Evolutionary conservation across 2,797 vertebrate genomes (phyloP), one percentile per base, ranked within the genome.

Genomic region (Typhlichthys eigenmanni): DNA sequence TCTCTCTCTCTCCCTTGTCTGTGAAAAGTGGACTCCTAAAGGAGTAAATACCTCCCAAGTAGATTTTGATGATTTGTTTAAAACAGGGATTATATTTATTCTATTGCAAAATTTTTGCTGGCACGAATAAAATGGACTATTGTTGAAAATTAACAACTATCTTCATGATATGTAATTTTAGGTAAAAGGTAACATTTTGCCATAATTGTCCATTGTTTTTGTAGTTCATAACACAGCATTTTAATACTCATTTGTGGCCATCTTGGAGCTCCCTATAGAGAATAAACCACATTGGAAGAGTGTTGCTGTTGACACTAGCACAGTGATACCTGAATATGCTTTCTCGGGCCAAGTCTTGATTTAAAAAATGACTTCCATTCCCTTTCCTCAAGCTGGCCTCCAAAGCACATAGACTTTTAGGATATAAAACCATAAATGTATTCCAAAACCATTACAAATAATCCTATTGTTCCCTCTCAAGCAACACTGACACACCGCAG

Each of bases 371-470:
- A 57, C 73, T 62, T 70, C 34, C 34, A 69, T 78, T 76, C 56
- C 34, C 72, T 9, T 57, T 32, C 48, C 62, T 62, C 19, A 66
- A 55, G 14, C 72, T 75, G 68, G 64, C 80, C 79, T 77, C 58
- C 64, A 71, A 75, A 72, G 62, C 48, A 64, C 71, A 72, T 48
- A 13, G 32, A 72, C 71, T 81, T 68, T 71, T 66, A 82, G 69
- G 68, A 68, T 85, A 78, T 75, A 78, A 74, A 78, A 78, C 53
- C 46, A 80, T 62, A 55, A 43, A 38, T 76, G 69, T 74, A 78
- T 76, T 84, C 87, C 73, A 55, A 81, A 71, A 72, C 29, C 2
- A 14, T 69, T 82, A 94, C 92, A 93, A 88, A 91, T 38, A 90
- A 91, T 72, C 74, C 86, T 69, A 86, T 91, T 90, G 85, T 91